phyloP scores from a whole-genome alignment of 1,140 invertebrate species.

The Scaptodrosophila lebanonensis region DNA sequence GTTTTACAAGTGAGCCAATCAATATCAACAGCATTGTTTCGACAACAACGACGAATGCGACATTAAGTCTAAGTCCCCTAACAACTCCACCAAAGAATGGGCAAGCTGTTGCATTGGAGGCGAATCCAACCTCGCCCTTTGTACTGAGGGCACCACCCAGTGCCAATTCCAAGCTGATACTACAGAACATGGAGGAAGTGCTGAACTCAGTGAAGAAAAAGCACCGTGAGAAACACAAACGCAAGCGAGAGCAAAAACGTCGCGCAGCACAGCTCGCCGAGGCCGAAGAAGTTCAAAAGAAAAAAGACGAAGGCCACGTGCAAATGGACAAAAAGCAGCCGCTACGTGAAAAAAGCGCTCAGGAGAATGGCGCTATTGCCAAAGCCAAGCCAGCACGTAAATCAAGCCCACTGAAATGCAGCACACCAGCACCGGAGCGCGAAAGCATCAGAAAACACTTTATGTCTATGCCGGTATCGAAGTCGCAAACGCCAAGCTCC shows the following conservation, averaged over 20 bases:
- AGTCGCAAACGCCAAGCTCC: constrained; percentile 3
- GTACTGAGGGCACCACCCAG: constrained; percentile 65
- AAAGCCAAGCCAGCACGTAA: constrained; percentile 30
- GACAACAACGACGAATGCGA: constrained; percentile 13
- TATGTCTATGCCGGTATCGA: constrained; percentile 18
- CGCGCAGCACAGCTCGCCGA: constrained; percentile 50
- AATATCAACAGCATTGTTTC: constrained; percentile 33
- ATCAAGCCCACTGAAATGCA: constrained; percentile 44
- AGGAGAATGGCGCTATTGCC: constrained; percentile 49
- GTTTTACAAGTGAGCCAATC: constrained; percentile 66
- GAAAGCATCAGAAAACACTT: constrained; percentile 57
- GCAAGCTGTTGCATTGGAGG: constrained; percentile 1
- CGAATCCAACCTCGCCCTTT: constrained; percentile 54
- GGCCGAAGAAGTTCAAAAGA: constrained; percentile 13
- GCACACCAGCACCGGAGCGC: constrained; percentile 29
- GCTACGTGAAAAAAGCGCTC: constrained; percentile 54
- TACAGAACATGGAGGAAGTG: constrained; percentile 76
- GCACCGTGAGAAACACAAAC: constrained; percentile 69
- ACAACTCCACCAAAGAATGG: constrained; percentile 54
- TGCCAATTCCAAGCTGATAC: constrained; percentile 68
- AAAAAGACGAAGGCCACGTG: constrained; percentile 21
- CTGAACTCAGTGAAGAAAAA: constrained; percentile 71
- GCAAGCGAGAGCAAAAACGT: constrained; percentile 68
- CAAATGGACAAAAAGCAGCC: constrained; percentile 36
- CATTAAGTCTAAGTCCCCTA: background rate